Conservation (phyloP, 2,888 invertebrate genomes). For the Chydorus sphaericus region DNA sequence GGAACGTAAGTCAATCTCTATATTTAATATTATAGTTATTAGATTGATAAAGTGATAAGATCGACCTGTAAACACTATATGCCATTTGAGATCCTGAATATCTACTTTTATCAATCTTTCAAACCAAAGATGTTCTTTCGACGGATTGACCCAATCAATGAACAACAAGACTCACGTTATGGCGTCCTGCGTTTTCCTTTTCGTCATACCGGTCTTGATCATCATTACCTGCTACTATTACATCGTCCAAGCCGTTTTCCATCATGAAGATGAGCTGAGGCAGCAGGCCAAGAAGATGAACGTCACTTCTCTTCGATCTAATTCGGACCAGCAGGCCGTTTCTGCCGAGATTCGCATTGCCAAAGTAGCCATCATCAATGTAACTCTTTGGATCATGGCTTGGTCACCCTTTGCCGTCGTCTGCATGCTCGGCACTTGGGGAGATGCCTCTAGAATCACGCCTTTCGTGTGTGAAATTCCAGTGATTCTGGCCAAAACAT, state of each 20-base stretch:
- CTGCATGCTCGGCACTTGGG: slow-evolving; percentile 62
- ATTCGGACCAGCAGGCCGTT: slow-evolving; percentile 19
- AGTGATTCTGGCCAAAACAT: slow-evolving; percentile 80
- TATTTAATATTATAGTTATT: background rate
- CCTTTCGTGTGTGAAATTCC: slow-evolving; percentile 77
- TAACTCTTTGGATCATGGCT: slow-evolving; percentile 78
- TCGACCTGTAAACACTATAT: too few relatives aligned
- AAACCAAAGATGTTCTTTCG: slow-evolving; percentile 53
- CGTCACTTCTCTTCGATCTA: slow-evolving; percentile 20
- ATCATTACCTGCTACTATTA: slow-evolving; percentile 79
- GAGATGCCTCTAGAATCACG: slow-evolving; percentile 49
- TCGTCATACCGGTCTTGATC: slow-evolving; percentile 55
- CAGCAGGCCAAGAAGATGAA: slow-evolving; percentile 23
- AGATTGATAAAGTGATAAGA: too few relatives aligned
- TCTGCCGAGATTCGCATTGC: slow-evolving; percentile 21
- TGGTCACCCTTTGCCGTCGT: slow-evolving; percentile 82
- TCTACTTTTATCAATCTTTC: background rate
- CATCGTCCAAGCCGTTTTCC: slow-evolving; percentile 47
- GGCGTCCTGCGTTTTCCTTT: slow-evolving; percentile 58
- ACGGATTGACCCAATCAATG: slow-evolving; percentile 62
- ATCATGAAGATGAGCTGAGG: slow-evolving; percentile 20
- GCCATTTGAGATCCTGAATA: too few relatives aligned
- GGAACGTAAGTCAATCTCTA: slow-evolving; percentile 9
- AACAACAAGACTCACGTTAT: slow-evolving; percentile 63
- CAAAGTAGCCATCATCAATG: slow-evolving; percentile 68